These are phyloP conservation scores for Microcebus ravelobensis DNA, from an alignment of 2,113 vertebrate species.

Conservation along the genomic window DNA sequence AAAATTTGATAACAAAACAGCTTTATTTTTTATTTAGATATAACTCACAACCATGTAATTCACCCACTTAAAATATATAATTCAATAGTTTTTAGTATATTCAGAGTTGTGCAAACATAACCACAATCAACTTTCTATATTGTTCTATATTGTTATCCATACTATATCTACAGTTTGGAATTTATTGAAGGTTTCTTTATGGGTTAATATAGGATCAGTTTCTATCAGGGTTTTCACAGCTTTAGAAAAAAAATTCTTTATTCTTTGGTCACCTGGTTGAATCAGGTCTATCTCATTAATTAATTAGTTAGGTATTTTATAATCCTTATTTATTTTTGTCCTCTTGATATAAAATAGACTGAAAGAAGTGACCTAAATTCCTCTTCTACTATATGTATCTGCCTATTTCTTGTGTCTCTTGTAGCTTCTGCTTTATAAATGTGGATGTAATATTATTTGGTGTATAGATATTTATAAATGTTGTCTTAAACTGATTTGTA, in stretches of 20 bases:
- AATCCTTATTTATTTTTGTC: background rate
- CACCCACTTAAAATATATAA: background rate
- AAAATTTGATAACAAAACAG: background rate
- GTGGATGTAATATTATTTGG: background rate
- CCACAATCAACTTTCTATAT: background rate
- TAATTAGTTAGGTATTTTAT: background rate
- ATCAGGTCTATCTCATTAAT: background rate
- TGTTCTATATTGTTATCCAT: background rate
- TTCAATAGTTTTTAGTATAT: background rate
- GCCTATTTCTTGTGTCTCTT: background rate
- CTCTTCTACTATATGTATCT: background rate
- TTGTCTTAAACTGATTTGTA: background rate
- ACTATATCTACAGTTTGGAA: background rate
- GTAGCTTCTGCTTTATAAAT: background rate
- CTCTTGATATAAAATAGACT: background rate
- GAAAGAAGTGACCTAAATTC: background rate
- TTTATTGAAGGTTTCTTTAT: background rate
- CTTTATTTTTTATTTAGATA: background rate
- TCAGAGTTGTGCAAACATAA: background rate
- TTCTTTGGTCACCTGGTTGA: background rate
- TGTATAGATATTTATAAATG: background rate
- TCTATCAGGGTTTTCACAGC: background rate
- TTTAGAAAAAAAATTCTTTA: background rate
- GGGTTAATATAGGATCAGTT: background rate
- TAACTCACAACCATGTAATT: background rate